phyloP scores from a whole-genome alignment of 2,797 vertebrate species.

The Lacerta viridis region DNA sequence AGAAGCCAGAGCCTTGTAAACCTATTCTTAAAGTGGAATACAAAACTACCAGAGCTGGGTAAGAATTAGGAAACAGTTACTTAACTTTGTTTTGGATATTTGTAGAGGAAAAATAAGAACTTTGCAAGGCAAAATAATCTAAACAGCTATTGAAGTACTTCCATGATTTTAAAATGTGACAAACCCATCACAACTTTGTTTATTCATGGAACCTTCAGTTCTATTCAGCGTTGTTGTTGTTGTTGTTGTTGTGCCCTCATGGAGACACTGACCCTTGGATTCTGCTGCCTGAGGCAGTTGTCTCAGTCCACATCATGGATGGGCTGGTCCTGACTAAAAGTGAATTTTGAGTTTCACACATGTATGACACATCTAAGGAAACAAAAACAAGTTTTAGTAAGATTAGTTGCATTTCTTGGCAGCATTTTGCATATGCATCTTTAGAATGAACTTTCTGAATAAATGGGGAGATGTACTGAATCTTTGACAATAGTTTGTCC shows the following conservation, averaged over 20 bases:
- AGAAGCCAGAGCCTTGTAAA: constrained; percentile 99
- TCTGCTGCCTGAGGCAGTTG: too few relatives aligned
- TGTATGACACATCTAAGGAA: background rate
- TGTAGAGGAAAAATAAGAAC: background rate
- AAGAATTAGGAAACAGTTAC: constrained; percentile 65
- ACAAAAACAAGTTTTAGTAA: background rate
- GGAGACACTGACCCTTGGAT: too few relatives aligned
- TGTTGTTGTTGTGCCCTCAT: too few relatives aligned
- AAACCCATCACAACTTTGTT: background rate
- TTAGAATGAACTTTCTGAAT: background rate
- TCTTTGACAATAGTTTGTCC: background rate
- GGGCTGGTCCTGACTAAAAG: background rate
- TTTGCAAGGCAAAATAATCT: background rate
- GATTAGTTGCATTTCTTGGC: background rate
- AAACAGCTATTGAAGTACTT: constrained; percentile 4
- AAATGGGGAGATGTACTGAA: background rate
- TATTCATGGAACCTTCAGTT: background rate
- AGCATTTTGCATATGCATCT: background rate
- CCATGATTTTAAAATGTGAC: background rate
- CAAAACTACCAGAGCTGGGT: constrained; percentile 97
- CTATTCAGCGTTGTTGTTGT: background rate
- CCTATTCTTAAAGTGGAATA: constrained; percentile 99
- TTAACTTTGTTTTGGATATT: constrained; percentile 7
- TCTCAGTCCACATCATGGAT: too few relatives aligned
- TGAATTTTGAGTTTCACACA: background rate